Conservation (phyloP, 2,113 vertebrate genomes). For the Gopherus flavomarginatus region DNA sequence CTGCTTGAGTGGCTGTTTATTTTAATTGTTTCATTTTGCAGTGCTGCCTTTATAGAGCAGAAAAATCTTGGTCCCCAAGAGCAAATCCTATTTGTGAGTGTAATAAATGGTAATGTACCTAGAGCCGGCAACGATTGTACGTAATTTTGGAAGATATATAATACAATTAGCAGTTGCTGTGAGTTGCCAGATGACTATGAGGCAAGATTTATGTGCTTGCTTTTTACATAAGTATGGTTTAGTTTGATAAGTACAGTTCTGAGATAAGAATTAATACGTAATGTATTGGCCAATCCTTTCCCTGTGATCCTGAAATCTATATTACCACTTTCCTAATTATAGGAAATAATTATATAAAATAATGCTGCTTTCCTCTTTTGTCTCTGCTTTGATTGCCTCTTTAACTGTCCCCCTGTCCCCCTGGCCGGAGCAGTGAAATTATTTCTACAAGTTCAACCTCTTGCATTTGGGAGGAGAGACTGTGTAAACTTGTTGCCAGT, state of each 20-base stretch:
- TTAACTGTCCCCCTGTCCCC: slow-evolving; percentile 45
- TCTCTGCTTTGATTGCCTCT: slow-evolving; percentile 72
- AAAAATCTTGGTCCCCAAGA: slow-evolving; percentile 48
- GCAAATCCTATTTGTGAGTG: slow-evolving; percentile 65
- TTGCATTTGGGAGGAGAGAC: slow-evolving; percentile 53
- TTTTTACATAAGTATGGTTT: slow-evolving; percentile 77
- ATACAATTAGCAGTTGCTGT: slow-evolving; percentile 74
- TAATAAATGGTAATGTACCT: slow-evolving; percentile 69
- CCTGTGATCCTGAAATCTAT: slow-evolving; percentile 75
- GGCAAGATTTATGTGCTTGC: slow-evolving; percentile 77
- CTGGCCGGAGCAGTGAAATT: slow-evolving; percentile 64
- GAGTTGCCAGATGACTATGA: slow-evolving; percentile 78
- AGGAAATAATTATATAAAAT: slow-evolving; percentile 73
- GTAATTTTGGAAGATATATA: slow-evolving; percentile 72
- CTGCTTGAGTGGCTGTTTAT: neutral
- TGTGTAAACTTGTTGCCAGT: slow-evolving; percentile 53
- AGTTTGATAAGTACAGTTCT: slow-evolving; percentile 76
- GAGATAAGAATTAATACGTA: slow-evolving; percentile 79
- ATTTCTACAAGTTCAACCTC: slow-evolving; percentile 51
- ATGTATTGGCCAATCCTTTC: slow-evolving; percentile 75
- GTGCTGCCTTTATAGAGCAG: slow-evolving; percentile 7
- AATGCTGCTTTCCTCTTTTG: slow-evolving; percentile 75
- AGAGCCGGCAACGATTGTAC: slow-evolving; percentile 60
- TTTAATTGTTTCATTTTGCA: neutral
- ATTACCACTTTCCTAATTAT: slow-evolving; percentile 60